These are phyloP conservation scores for Orius insidiosus DNA, from an alignment of 1,140 invertebrate genomes.

Conservation along the genomic window DNA sequence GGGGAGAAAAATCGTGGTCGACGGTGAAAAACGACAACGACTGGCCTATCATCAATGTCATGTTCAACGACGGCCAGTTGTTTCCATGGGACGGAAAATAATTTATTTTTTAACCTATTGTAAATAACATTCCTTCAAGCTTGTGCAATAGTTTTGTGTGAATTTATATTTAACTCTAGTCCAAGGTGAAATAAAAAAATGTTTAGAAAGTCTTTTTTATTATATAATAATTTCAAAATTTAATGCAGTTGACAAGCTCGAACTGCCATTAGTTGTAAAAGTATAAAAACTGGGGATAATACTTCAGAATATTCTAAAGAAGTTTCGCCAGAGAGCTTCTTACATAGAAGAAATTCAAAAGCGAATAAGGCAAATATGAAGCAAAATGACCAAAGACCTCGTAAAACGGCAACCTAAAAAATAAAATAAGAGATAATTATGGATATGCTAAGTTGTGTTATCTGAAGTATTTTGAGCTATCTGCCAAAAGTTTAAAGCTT, in stretches of 20 bases:
- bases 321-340: constrained; percentile 63
- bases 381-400: constrained; percentile 71
- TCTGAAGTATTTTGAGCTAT: no score
- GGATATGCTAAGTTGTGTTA: no score
- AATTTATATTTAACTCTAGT: no score
- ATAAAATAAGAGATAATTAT: no score
- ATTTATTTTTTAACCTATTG: background rate
- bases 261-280: constrained; percentile 75
- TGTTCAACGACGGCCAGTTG: constrained; percentile 20
- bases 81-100: constrained; percentile 12
- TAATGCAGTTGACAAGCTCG: constrained; percentile 75
- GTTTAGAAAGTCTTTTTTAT: no score
- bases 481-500: no score
- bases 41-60: constrained; percentile 18
- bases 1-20: constrained; percentile 14
- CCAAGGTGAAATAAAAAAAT: no score
- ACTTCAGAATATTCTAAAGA: constrained; percentile 80
- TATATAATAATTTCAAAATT: no score
- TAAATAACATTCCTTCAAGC: no score
- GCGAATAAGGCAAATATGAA: constrained; percentile 72
- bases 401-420: constrained; percentile 55
- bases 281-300: constrained; percentile 76
- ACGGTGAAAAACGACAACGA: constrained; percentile 15
- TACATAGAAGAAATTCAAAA: constrained; percentile 82
- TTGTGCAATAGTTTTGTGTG: no score